Evolutionary conservation across 1,140 invertebrate genomes (phyloP), one percentile per base, ranked within the genome.

Genomic region (Vanessa atalanta): DNA sequence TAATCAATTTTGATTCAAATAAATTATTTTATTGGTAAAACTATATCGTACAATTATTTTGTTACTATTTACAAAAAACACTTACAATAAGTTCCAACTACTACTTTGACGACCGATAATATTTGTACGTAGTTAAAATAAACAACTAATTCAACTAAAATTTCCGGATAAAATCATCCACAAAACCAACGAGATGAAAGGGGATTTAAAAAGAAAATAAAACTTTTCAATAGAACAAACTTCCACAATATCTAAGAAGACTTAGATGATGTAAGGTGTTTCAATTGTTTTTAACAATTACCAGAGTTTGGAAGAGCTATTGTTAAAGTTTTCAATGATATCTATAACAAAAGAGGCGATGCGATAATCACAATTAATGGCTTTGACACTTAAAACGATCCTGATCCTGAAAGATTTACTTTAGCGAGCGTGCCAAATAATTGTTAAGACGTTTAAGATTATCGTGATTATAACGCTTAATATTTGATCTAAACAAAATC

Each of bases 241-340:
- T 61, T 61, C 31, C 57, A 26, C 31, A 61, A 61, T 61, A 61
- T 61, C 57, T 37, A 61, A 61, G 55, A 60, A 26, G 20, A 43
- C 51, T 68, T 47, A 47, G 64, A 65, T 67, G 65, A 55, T 51
- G 20, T 55, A 68, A 67, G 50, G 51, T 67, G 51, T 67, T 67
- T 67, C 65, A 55, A 68, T 68, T 57, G 51, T 53, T 67, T 67
- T 67, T 67, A 67, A 67, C 51, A 68, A 68, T 68, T 68, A 68
- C 50, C 48, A 16, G 31, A 68, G 26, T 55, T 43, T 11, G 31
- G 57, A 43, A 55, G 51, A 53, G 13, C 51, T 31, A 68, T 68
- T 68, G 51, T 68, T 55, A 31, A 68, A 55, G n/a, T 61, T 61
- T 61, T 43, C 50, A 68, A 55, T 55, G 12, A 55, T 57, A 68